Evolutionary conservation across 2,888 invertebrate species (phyloP).

Genomic region (Candidula unifasciata): DNA sequence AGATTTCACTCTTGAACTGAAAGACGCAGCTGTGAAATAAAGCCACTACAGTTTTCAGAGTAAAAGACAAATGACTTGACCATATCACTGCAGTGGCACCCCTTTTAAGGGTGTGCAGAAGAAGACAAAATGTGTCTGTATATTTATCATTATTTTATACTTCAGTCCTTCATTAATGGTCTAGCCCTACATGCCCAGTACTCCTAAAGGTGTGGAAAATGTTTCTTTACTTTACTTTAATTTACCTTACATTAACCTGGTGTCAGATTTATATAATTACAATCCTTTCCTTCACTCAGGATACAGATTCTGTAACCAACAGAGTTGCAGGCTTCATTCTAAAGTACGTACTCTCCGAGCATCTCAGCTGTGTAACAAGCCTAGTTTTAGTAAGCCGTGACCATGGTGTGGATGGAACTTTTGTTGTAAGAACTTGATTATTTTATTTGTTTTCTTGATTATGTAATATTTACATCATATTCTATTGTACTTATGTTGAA

Average conservation of each 20-base stretch:
- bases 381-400: conserved; percentile 73
- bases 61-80: too few relatives aligned
- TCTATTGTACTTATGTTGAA: neutral
- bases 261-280: neutral
- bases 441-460: neutral
- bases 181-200: too few relatives aligned
- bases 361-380: conserved; percentile 76
- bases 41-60: too few relatives aligned
- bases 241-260: too few relatives aligned
- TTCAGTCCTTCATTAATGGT: neutral
- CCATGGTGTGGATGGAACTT: conserved; percentile 68
- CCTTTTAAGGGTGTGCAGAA: too few relatives aligned
- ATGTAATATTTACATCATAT: neutral
- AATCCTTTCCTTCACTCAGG: conserved; percentile 21
- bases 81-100: too few relatives aligned
- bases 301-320: conserved; percentile 76
- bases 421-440: conserved; percentile 63
- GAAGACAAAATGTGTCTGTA: too few relatives aligned
- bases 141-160: too few relatives aligned
- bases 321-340: conserved; percentile 77
- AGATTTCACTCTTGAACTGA: too few relatives aligned
- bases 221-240: too few relatives aligned
- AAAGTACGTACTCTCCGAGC: conserved; percentile 75
- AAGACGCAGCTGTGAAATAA: too few relatives aligned
- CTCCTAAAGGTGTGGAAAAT: too few relatives aligned